phyloP scores from a whole-genome alignment of 2,888 invertebrate genomes.

The Thymelicus sylvestris region DNA sequence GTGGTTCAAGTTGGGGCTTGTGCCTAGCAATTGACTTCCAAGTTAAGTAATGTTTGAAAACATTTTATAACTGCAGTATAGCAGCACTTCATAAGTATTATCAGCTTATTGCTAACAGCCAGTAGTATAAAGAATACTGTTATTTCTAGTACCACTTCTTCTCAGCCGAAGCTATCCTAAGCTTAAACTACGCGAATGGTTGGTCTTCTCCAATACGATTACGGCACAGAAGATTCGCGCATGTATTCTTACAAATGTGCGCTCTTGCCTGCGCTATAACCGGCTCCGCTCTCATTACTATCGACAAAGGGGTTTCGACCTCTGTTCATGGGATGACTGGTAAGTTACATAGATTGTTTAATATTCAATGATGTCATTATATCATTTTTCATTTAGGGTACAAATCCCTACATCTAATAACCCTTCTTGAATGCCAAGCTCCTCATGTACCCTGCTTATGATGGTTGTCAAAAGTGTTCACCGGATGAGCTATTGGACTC shows the following conservation, averaged over 20 bases:
- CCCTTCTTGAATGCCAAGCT: too few relatives aligned
- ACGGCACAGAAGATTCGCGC: slow-evolving; percentile 52
- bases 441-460: too few relatives aligned
- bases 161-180: slow-evolving; percentile 59
- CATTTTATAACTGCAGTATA: too few relatives aligned
- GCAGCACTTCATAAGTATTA: too few relatives aligned
- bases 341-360: slow-evolving; percentile 36
- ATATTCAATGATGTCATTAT: not conserved
- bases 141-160: slow-evolving; percentile 60
- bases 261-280: slow-evolving; percentile 46
- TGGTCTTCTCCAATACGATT: slow-evolving; percentile 60
- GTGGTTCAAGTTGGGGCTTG: too few relatives aligned
- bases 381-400: too few relatives aligned
- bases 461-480: too few relatives aligned
- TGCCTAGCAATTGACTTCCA: too few relatives aligned
- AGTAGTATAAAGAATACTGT: slow-evolving; percentile 5
- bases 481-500: too few relatives aligned
- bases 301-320: slow-evolving; percentile 42
- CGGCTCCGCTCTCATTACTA: slow-evolving; percentile 47
- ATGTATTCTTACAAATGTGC: slow-evolving; percentile 56
- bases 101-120: too few relatives aligned
- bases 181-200: slow-evolving; percentile 59
- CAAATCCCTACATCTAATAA: too few relatives aligned
- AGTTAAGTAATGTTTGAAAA: too few relatives aligned
- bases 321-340: slow-evolving; percentile 54